Conservation (phyloP, 2,797 vertebrate species). For the Myotis planiceps region DNA sequence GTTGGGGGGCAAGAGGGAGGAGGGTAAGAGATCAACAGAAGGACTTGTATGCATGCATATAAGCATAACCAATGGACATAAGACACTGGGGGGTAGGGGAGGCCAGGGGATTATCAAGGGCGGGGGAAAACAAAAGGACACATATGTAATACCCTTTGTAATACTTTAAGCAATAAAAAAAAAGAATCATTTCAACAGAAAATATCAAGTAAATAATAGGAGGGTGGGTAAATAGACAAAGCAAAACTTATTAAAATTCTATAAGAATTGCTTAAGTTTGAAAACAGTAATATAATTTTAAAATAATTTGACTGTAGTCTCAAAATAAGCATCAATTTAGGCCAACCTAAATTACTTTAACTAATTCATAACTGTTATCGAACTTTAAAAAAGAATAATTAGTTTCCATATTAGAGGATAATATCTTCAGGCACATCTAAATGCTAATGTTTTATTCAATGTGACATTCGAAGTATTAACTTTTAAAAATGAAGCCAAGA, state of each 20-base stretch:
- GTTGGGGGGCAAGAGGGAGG: no score
- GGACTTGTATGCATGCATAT: no score
- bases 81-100: no score
- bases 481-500: slow-evolving; percentile 33
- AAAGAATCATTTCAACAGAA: not conserved
- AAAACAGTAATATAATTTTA: not conserved
- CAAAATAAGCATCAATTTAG: slow-evolving; percentile 23
- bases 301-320: not conserved
- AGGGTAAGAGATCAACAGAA: no score
- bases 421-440: slow-evolving; percentile 28
- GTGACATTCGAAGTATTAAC: slow-evolving; percentile 5
- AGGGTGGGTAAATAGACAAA: not conserved
- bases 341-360: not conserved
- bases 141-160: no score
- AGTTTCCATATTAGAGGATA: not conserved
- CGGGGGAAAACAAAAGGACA: no score
- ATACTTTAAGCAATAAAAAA: no score
- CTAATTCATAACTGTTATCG: not conserved
- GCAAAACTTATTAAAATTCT: slow-evolving; percentile 17
- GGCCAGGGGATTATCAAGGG: no score
- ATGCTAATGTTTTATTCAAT: slow-evolving; percentile 45
- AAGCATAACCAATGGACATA: no score
- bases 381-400: slow-evolving; percentile 1
- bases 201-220: not conserved
- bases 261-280: not conserved